These are phyloP conservation scores for Pitangus sulphuratus DNA, from an alignment of 2,797 vertebrate genomes.

Conservation along the genomic window DNA sequence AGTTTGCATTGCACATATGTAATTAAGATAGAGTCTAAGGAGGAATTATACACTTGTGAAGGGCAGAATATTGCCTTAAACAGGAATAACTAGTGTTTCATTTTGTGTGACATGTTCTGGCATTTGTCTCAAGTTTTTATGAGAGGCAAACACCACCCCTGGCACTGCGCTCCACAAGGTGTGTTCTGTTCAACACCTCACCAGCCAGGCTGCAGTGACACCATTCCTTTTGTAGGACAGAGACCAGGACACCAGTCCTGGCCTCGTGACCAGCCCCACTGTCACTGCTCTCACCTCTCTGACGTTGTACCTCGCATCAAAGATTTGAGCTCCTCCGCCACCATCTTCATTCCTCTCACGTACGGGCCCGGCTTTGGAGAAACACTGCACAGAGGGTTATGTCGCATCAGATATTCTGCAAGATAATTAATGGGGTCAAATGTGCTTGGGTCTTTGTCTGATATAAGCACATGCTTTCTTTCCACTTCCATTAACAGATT, in stretches of 20 bases:
- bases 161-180: background rate
- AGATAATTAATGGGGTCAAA: constrained; percentile 82
- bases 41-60: background rate
- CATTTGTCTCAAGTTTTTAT: background rate
- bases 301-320: constrained; percentile 44
- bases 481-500: constrained; percentile 70
- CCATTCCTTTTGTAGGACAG: background rate
- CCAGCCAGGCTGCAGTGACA: background rate
- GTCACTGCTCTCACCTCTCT: constrained; percentile 67
- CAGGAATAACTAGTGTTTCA: background rate
- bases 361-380: constrained; percentile 62
- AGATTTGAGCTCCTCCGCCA: constrained; percentile 67
- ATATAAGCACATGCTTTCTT: constrained; percentile 67
- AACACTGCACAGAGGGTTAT: constrained; percentile 64
- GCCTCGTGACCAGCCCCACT: background rate
- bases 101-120: background rate
- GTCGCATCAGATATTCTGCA: constrained; percentile 84
- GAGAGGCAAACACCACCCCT: background rate
- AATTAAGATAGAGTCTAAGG: background rate
- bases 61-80: background rate
- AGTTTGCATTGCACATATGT: background rate
- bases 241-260: background rate
- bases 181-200: background rate
- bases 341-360: constrained; percentile 67
- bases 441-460: constrained; percentile 39